Conservation (phyloP, 2,113 vertebrate species). For the Caranx melampygus region DNA sequence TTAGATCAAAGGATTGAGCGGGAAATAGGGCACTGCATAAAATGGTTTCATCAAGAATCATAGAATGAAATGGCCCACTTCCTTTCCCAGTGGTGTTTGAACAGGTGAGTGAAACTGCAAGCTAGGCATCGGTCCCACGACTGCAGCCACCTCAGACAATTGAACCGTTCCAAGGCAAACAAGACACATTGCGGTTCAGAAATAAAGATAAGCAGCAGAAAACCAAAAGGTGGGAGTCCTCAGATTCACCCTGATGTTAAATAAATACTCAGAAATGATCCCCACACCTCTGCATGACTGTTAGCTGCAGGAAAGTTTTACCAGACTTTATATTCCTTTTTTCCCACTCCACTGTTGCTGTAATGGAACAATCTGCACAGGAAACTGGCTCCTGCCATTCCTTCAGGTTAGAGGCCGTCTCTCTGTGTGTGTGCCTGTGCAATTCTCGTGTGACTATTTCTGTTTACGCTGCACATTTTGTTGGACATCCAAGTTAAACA, state of each 20-base stretch:
- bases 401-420: constrained; percentile 21
- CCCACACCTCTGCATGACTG: constrained; percentile 21
- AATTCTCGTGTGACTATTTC: constrained; percentile 42
- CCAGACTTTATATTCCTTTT: constrained; percentile 22
- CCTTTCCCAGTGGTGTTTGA: constrained; percentile 80
- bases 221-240: constrained; percentile 63
- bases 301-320: constrained; percentile 29
- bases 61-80: constrained; percentile 78
- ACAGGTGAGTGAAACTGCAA: constrained; percentile 87
- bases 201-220: constrained; percentile 66
- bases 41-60: constrained; percentile 69
- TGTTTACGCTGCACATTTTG: constrained; percentile 69
- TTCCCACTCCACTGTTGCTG: constrained; percentile 36
- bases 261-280: constrained; percentile 60
- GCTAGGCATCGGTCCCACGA: constrained; percentile 75
- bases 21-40: constrained; percentile 38
- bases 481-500: constrained; percentile 40
- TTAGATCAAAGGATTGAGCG: constrained; percentile 69
- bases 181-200: constrained; percentile 64
- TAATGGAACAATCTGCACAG: constrained; percentile 65
- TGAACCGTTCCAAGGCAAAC: constrained; percentile 75
- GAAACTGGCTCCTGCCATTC: constrained; percentile 32
- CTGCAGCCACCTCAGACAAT: constrained; percentile 69
- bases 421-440: constrained; percentile 23
- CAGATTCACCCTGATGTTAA: constrained; percentile 70